Percentiles rank a stretch among this genome's conserved stretches.
Conservation (phyloP, 2,113 vertebrate genomes). For the Electrona antarctica region DNA sequence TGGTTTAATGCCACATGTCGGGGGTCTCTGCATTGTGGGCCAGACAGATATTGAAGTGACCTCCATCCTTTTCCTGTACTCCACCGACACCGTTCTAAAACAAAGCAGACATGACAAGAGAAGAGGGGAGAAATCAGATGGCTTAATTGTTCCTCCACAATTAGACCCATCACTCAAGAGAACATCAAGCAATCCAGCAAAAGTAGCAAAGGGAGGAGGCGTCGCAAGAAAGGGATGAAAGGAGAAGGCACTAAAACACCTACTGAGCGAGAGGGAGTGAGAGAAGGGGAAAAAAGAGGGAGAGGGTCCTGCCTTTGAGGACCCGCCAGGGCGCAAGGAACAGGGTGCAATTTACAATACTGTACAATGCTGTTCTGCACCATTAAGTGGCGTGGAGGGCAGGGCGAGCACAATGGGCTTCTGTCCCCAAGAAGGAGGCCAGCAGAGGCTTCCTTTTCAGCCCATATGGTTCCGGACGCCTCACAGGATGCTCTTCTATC, state of each 20-base stretch:
- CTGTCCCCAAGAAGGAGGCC: slow-evolving; percentile 63
- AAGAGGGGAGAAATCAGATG: slow-evolving; percentile 76
- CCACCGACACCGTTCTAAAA: slow-evolving; percentile 59
- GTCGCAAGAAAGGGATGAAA: slow-evolving; percentile 73
- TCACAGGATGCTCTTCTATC: slow-evolving; percentile 69
- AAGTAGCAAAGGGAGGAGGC: slow-evolving; percentile 70
- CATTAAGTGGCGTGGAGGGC: slow-evolving; percentile 80
- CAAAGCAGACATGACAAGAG: slow-evolving; percentile 67
- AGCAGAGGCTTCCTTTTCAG: slow-evolving; percentile 70
- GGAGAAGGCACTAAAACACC: slow-evolving; percentile 77
- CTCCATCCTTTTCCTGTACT: slow-evolving; percentile 64
- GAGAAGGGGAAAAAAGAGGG: slow-evolving; percentile 55
- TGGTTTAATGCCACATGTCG: slow-evolving; percentile 32
- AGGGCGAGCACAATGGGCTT: slow-evolving; percentile 67
- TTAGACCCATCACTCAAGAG: slow-evolving; percentile 81
- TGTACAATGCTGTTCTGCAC: slow-evolving; percentile 83
- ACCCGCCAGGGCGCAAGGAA: slow-evolving; percentile 66
- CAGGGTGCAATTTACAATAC: slow-evolving; percentile 82
- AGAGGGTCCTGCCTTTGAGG: slow-evolving; percentile 73
- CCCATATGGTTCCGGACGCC: slow-evolving; percentile 80
- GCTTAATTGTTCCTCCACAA: slow-evolving; percentile 79
- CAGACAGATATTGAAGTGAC: slow-evolving; percentile 72
- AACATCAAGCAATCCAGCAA: slow-evolving; percentile 72
- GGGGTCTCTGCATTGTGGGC: slow-evolving; percentile 34
- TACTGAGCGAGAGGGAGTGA: slow-evolving; percentile 70